Conservation (phyloP, 1,140 invertebrate species). For the Pygmarrhopalites habei region DNA sequence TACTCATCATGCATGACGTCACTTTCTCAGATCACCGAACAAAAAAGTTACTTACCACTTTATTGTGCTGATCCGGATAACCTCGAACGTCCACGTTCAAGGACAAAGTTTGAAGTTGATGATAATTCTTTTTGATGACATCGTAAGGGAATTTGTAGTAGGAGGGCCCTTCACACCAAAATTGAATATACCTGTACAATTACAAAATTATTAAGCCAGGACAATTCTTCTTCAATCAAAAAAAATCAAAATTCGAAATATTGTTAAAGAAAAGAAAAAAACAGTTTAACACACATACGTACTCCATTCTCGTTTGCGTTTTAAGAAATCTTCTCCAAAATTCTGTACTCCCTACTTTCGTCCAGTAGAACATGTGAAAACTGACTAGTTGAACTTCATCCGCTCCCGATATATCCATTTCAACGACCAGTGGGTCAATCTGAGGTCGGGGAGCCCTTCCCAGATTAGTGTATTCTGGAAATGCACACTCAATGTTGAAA, state of each 20-base stretch:
- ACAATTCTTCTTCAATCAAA: not conserved
- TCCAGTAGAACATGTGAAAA: slow-evolving; percentile 9
- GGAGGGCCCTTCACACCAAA: not conserved
- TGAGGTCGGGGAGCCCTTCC: not conserved
- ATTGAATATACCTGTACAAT: slow-evolving; percentile 3
- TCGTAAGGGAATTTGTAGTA: slow-evolving; percentile 14
- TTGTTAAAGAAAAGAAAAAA: not conserved
- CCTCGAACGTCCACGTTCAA: slow-evolving; percentile 4
- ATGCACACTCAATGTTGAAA: slow-evolving; percentile 4
- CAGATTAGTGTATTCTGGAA: not conserved
- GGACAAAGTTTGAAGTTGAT: not conserved
- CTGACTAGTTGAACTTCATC: not conserved
- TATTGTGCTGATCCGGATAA: not conserved
- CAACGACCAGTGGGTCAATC: not conserved
- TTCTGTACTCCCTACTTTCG: not conserved
- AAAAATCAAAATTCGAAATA: not conserved
- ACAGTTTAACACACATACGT: too few species aligned
- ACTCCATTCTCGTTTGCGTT: not conserved
- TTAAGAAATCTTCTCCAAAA: slow-evolving; percentile 8
- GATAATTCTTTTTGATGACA: not conserved
- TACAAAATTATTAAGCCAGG: not conserved
- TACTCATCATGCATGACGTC: too few species aligned
- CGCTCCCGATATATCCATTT: slow-evolving; percentile 4
- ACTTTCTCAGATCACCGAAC: too few species aligned
- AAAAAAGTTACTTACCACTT: too few species aligned